phyloP scores from a whole-genome alignment of 2,113 vertebrate species.

The Amazona vittata region DNA sequence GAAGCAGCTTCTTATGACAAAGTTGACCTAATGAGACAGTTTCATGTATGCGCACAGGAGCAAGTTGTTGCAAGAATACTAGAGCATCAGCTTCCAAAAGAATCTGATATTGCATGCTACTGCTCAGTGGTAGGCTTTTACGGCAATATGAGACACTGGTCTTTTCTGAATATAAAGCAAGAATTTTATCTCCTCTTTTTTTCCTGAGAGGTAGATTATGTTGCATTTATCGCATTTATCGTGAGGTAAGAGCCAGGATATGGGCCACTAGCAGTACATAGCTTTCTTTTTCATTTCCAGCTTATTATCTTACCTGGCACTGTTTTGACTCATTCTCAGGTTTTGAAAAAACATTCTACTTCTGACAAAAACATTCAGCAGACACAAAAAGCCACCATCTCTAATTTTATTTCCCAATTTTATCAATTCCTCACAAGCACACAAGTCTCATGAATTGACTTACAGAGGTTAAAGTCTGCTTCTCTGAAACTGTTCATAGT shows the following conservation, averaged over 20 bases:
- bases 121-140: neutral
- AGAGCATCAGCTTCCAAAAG: neutral
- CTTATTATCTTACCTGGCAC: neutral
- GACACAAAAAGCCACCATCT: neutral
- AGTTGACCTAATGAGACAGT: neutral
- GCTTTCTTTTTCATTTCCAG: neutral
- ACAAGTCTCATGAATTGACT: neutral
- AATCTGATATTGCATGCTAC: neutral
- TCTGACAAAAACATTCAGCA: neutral
- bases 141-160: neutral
- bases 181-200: neutral
- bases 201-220: neutral
- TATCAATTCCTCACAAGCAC: neutral
- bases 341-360: neutral
- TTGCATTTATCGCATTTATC: neutral
- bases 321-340: neutral
- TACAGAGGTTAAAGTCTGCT: neutral
- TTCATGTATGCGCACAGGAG: neutral
- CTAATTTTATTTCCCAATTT: neutral
- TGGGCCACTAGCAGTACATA: neutral
- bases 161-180: neutral
- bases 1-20: neutral
- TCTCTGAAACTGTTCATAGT: neutral
- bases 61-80: neutral
- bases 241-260: neutral